Base-by-base conservation (phyloP, 1,140 invertebrate genomes). In the Drosophila orena region DNA sequence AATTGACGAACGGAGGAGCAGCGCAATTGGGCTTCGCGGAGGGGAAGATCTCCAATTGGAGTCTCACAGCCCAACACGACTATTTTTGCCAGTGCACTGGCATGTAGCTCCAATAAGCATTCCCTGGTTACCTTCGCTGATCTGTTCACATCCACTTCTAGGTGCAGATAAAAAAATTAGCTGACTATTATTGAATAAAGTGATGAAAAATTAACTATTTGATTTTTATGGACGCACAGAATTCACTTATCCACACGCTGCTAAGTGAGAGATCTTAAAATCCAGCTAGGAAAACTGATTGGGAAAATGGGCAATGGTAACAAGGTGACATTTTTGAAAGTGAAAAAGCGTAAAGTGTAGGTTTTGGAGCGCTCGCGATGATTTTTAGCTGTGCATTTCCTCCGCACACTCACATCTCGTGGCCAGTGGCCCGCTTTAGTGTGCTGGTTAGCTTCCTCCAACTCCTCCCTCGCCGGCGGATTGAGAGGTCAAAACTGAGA, bases 401-500 rank as follows among this genome's bases (percentile, higher is more conserved):
- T 24, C 17, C 44, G 46, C 52, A 59, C 24, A 54, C 38, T 40
- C 38, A 62, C 47, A 50, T 42, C 15, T n/a, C 56, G 50, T 37
- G 24, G 43, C 50, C 55, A 71, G 49, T 65, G 64, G 57, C 44
- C 22, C 50, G 69, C 57, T 75, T 69, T 54, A 79, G 47, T 66
- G 62, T 52, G 27, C 46, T 56, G 17, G 53, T 17, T 43, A 55
- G 44, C 53, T 22, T n/a, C 35, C 56, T 35, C 30, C 34, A 35
- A 69, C 49, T 68, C 37, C 64, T 88, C 65, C 83, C 75, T 79
- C 75, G 55, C 64, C 84, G 62, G 53, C 77, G 72, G 78, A 88
- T 88, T 89, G 84, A 88, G 83, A 88, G 83, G 83, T 88, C 83
- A 88, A 84, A 83, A 77, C 76, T 65, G 76, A 47, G 65, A 35